Conservation (phyloP, 1,140 invertebrate species). For the Drosophila albomicans region DNA sequence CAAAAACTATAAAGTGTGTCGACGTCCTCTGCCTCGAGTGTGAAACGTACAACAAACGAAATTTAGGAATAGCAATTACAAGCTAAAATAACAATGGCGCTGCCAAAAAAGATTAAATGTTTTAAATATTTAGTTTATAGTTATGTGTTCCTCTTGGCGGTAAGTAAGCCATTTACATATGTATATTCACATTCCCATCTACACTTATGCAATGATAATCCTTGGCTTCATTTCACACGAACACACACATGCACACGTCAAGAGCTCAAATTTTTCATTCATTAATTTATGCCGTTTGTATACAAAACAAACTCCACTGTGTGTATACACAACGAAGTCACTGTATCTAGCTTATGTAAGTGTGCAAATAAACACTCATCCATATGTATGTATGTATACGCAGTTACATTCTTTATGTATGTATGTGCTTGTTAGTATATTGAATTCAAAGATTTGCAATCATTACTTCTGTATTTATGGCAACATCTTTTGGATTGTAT, state of each 20-base stretch:
- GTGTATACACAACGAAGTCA: not conserved
- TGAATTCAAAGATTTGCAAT: not conserved
- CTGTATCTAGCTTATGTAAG: slow-evolving; percentile 3
- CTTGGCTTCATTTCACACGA: not conserved
- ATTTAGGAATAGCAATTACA: slow-evolving; percentile 23
- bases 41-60: slow-evolving; percentile 13
- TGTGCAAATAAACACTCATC: slow-evolving; percentile 9
- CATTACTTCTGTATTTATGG: not conserved
- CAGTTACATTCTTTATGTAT: not conserved
- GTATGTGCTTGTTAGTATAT: not conserved
- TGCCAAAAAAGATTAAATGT: slow-evolving; percentile 84
- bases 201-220: slow-evolving; percentile 9
- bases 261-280: not conserved
- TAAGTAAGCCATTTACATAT: slow-evolving; percentile 57
- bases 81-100: slow-evolving; percentile 62
- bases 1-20: slow-evolving; percentile 1
- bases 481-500: not conserved
- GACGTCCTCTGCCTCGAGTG: slow-evolving; percentile 4
- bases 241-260: not conserved
- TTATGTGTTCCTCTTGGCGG: slow-evolving; percentile 84
- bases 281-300: not conserved
- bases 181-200: not conserved
- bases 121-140: slow-evolving; percentile 85
- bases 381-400: not conserved
- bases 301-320: slow-evolving; percentile 4